Conservation (phyloP, 2,888 invertebrate species). For the Chaitophorus viminalis region DNA sequence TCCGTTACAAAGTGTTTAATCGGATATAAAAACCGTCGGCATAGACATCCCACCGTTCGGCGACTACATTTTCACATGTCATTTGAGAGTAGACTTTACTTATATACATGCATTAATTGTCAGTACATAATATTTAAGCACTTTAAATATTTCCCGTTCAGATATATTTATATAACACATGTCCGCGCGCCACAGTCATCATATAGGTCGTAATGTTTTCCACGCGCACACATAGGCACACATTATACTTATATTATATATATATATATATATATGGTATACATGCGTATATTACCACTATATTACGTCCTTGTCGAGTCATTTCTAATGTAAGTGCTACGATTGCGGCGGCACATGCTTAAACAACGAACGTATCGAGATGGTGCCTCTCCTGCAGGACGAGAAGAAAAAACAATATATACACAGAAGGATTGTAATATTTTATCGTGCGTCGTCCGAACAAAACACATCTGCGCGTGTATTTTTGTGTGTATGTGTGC, state of each 20-base stretch:
- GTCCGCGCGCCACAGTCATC: too few relatives aligned
- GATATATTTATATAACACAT: too few relatives aligned
- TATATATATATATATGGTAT: not conserved
- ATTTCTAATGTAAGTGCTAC: not conserved
- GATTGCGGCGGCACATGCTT: not conserved
- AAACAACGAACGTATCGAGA: too few relatives aligned
- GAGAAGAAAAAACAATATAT: not conserved
- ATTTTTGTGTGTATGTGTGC: not conserved
- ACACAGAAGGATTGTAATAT: not conserved
- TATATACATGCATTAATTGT: too few relatives aligned
- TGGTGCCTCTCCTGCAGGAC: not conserved
- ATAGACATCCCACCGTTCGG: not conserved
- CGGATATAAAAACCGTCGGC: conserved; percentile 25
- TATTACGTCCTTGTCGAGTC: conserved; percentile 45
- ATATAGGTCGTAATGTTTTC: not conserved
- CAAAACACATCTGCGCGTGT: not conserved
- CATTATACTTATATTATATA: too few relatives aligned
- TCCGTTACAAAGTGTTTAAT: conserved; percentile 55
- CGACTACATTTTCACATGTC: not conserved
- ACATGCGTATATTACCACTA: not conserved
- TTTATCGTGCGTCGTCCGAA: not conserved
- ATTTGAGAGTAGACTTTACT: too few relatives aligned
- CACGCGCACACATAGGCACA: not conserved
- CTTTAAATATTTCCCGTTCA: too few relatives aligned
- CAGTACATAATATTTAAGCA: too few relatives aligned